Percentiles rank a stretch among this genome's conserved stretches.
These are phyloP conservation scores for Falco concolor DNA, from an alignment of 2,797 vertebrate species.

Conservation along the genomic window DNA sequence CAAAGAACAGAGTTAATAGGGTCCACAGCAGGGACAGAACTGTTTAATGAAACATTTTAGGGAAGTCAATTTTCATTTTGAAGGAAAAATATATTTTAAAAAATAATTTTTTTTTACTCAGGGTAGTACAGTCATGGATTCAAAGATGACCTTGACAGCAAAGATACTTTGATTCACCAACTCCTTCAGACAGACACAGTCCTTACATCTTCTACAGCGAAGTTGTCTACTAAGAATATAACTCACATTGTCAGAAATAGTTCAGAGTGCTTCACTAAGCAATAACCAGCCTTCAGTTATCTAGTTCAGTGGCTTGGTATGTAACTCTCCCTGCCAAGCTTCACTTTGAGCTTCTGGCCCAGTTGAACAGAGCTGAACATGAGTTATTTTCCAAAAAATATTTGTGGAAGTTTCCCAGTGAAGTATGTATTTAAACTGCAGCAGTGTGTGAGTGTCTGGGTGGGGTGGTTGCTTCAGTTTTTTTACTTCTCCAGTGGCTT, in stretches of 20 bases:
- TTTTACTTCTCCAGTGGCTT: not conserved
- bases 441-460: not conserved
- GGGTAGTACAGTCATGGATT: not conserved
- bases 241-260: not conserved
- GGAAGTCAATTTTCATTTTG: not conserved
- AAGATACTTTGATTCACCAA: not conserved
- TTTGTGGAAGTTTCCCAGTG: not conserved
- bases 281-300: not conserved
- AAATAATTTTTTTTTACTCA: not conserved
- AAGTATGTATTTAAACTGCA: not conserved
- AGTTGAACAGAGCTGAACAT: not conserved
- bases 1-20: not conserved
- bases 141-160: not conserved
- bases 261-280: not conserved
- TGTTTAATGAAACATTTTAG: not conserved
- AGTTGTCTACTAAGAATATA: not conserved
- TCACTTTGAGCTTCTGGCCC: not conserved
- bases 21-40: not conserved
- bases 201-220: not conserved
- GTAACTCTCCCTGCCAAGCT: not conserved
- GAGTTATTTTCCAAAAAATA: not conserved
- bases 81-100: not conserved
- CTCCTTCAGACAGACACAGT: not conserved
- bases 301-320: not conserved
- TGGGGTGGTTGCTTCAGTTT: not conserved